Percentiles rank a stretch among this genome's conserved stretches.
These are phyloP conservation scores for Butorides virescens DNA, from an alignment of 2,113 vertebrate genomes.

Conservation along the genomic window DNA sequence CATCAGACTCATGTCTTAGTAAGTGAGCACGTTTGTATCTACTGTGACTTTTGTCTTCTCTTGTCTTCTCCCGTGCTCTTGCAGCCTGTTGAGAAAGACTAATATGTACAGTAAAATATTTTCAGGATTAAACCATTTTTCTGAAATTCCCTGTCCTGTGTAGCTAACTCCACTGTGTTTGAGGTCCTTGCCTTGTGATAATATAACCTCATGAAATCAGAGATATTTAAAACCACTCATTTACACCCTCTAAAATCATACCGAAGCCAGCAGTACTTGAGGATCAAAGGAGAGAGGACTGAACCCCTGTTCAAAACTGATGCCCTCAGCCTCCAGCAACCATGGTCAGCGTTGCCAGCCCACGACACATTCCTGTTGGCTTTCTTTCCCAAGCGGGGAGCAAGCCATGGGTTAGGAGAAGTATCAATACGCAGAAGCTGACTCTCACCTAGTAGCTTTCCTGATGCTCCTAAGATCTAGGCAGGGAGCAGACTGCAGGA, in stretches of 20 bases:
- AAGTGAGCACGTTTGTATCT: fast-evolving
- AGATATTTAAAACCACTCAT: background rate
- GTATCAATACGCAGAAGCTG: background rate
- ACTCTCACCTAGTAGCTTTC: background rate
- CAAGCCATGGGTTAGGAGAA: background rate
- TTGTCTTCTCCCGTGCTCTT: background rate
- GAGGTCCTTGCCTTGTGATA: background rate
- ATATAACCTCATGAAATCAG: background rate
- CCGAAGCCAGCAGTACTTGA: background rate
- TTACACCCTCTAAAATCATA: background rate
- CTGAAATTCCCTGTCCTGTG: background rate
- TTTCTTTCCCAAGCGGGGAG: background rate
- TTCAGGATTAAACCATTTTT: background rate
- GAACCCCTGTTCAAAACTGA: background rate
- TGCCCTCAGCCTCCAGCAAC: background rate
- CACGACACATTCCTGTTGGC: background rate
- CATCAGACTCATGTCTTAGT: background rate
- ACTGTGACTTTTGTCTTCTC: background rate
- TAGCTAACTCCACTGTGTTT: fast-evolving
- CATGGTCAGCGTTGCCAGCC: fast-evolving
- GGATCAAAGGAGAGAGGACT: background rate
- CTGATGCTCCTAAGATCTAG: background rate
- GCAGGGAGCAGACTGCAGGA: background rate
- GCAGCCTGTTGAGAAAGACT: background rate
- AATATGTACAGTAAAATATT: background rate